Evolutionary conservation across 1,140 invertebrate genomes (phyloP), one percentile per base, ranked within the genome.

Genomic region (Leptonema lineaticorne): DNA sequence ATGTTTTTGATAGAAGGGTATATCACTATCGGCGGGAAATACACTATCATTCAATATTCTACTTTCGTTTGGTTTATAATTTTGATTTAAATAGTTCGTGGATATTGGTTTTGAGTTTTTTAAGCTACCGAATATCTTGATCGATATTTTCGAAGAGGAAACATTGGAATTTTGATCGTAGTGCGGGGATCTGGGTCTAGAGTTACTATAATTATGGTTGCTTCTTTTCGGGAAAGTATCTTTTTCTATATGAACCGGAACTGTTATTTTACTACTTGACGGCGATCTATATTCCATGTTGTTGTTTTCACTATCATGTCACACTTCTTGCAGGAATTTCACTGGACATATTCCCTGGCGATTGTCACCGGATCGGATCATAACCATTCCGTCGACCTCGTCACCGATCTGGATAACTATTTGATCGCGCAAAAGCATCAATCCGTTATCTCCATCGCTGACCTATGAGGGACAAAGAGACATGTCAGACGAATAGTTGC

Each of bases 321-420:
- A 91, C 89, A 92, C 90, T 79, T 91, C 92, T 83, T 92, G 91
- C 67, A 93, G 83, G 74, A 91, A 93, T 78, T 92, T 93, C 1
- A 92, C 78, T 4, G 91, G 91, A 78, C 91, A 96, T 75, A 92
- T 81, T 73, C 92, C 88, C 84, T 92, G 86, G 78, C 92, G 87
- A 85, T 94, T 88, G 81, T 94, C 86, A 62, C 93, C 89, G 66
- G 92, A 92, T n/a, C 94, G 86, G 46, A 97, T 93, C 87, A 93
- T 93, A 48, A 96, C 91, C 85, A 94, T 94, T 8, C 94, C 94
- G 74, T 95, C 92, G 0, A 93, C 83, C 75, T 96, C 94, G 71
- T 96, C 94, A 1, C 93, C 92, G 1, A 95, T 89, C 81, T 91
- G 90, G 33, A 92, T 90, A 20, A 92, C 90, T 57, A 92, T 91